Evolutionary conservation across 2,888 invertebrate species (phyloP), one percentile per base, ranked within the genome.

Genomic region (Nemotelus pantherinus): DNA sequence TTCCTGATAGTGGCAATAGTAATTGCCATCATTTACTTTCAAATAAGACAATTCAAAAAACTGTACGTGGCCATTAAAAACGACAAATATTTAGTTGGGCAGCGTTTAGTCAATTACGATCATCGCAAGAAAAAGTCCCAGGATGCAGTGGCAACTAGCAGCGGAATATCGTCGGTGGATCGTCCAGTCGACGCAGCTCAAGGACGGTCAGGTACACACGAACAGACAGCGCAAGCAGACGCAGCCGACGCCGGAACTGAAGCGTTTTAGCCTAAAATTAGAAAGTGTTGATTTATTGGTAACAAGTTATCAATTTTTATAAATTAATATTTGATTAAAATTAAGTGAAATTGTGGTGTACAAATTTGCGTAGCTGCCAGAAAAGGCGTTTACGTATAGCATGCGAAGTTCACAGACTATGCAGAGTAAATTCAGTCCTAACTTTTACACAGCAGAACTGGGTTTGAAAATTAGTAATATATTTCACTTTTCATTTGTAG

Each of bases 51-150:
- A 86, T 96, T 99, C 88, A 93, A 92, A 83, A 95, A 96, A 84
- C 89, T 99, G 39, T 98, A 98, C 87, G 96, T 98, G 86, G 98
- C 98, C 88, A 99, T 99, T 84, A 98, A 98, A 88, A 99, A 99
- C 88, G 99, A 99, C 88, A 99, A 98, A 89, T 98, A 99, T 88
- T 90, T 99, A 70, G 98, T 99, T 10, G 99, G 99, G 0, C 95
- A 97, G 83, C 90, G 98, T 81, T 90, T 99, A 81, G 98, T 99
- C 47, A 99, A 99, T 89, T 99, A 99, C 88, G 97, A 99, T 86
- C 94, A 95, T 85, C 90, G 93, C 81, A 89, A 92, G 82, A 91
- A 91, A 81, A 93, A 92, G 83, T 83, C 84, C 68, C 77, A 77
- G 41, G 53, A 76, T 44, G 63, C 47, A 48, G 41, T 63, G 5